A percentile compares a stretch with the other conserved stretches of the same genome.
Conservation (phyloP, 2,888 invertebrate genomes). For the Opisthograptis luteolata region DNA sequence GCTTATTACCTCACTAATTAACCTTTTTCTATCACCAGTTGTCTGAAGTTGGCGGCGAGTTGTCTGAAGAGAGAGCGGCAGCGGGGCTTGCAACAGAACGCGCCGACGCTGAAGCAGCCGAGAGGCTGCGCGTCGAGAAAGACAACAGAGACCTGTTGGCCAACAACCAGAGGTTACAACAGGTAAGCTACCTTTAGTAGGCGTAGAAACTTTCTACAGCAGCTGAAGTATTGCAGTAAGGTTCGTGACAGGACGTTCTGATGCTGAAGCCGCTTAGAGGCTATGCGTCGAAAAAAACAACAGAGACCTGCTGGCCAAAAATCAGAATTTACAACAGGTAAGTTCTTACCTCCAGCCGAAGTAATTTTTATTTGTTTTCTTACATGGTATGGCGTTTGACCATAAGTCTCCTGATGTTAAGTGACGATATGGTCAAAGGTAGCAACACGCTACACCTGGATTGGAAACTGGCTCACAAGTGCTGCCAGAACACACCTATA, state of each 20-base stretch:
- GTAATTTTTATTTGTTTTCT: too few relatives aligned
- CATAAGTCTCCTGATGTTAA: too few relatives aligned
- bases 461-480: too few relatives aligned
- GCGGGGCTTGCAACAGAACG: constrained; percentile 95
- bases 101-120: constrained; percentile 95
- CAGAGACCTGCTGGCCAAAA: constrained; percentile 90
- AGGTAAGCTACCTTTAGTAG: constrained; percentile 62
- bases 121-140: constrained; percentile 93
- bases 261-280: constrained; percentile 95
- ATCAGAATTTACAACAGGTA: constrained; percentile 88
- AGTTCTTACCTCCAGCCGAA: too few relatives aligned
- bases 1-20: neutral
- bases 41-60: constrained; percentile 95
- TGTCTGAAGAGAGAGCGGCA: constrained; percentile 96
- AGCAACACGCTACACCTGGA: too few relatives aligned
- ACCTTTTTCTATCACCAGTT: constrained; percentile 82
- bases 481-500: too few relatives aligned
- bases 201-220: too few relatives aligned
- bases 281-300: constrained; percentile 94
- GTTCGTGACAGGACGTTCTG: constrained; percentile 94
- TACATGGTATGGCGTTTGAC: too few relatives aligned
- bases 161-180: constrained; percentile 90
- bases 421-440: too few relatives aligned
- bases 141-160: constrained; percentile 93
- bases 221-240: too few relatives aligned